Conservation (phyloP, 1,140 invertebrate species). For the Pomacea maculata region DNA sequence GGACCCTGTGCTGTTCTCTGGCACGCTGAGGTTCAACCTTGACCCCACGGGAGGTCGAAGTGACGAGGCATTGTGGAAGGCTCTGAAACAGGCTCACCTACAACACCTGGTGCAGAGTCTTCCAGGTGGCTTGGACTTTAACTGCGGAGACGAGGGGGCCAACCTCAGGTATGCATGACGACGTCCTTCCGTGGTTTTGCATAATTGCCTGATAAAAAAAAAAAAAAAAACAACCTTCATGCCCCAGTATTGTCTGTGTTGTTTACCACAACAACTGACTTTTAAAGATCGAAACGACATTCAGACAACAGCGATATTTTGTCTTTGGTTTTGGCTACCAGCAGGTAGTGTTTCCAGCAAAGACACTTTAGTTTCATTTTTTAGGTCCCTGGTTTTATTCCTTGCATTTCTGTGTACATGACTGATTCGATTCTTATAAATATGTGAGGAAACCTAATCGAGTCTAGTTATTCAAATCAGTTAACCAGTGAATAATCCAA, state of each 20-base stretch:
- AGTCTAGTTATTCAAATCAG: no score
- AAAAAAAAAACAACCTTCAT: no score
- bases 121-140: slow-evolving; percentile 51
- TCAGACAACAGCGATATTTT: not conserved
- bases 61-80: slow-evolving; percentile 77
- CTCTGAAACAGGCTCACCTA: slow-evolving; percentile 75
- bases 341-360: no score
- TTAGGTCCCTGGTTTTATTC: no score
- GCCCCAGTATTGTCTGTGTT: no score
- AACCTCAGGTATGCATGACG: slow-evolving; percentile 1
- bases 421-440: no score
- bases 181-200: no score
- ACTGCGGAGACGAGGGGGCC: slow-evolving; percentile 48
- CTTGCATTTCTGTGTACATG: no score
- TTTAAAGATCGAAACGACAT: not conserved
- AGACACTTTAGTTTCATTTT: no score
- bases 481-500: no score
- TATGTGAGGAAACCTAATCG: no score
- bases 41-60: slow-evolving; percentile 81
- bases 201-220: no score
- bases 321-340: not conserved
- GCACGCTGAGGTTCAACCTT: slow-evolving; percentile 82
- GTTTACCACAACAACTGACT: not conserved
- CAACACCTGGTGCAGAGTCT: slow-evolving; percentile 55
- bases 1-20: slow-evolving; percentile 84